These are phyloP conservation scores for Nixonia krombeini DNA, from an alignment of 1,140 invertebrate species.

Conservation along the genomic window DNA sequence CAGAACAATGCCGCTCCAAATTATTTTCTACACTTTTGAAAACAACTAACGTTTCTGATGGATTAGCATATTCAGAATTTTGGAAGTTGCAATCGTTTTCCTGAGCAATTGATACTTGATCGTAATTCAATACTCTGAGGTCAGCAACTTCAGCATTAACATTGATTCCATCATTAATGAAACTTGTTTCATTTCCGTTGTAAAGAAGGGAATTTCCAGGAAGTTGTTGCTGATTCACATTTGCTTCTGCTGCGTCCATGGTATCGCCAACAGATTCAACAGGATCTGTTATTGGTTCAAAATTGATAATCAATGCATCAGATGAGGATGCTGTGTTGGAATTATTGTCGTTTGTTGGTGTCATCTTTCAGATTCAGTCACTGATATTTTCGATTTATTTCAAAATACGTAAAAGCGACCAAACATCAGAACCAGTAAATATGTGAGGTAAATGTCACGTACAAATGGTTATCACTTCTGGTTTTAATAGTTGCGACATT, in stretches of 20 bases:
- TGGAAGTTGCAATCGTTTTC: conserved; percentile 19
- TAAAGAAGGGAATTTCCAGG: conserved; percentile 18
- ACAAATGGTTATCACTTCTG: no score
- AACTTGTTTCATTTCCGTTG: conserved; percentile 29
- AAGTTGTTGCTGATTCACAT: conserved; percentile 8
- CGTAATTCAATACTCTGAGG: conserved; percentile 3
- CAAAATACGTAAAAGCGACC: no score
- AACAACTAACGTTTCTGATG: conserved; percentile 20
- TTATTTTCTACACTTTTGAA: not conserved
- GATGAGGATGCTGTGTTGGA: not conserved
- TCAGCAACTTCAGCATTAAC: not conserved
- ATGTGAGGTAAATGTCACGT: no score
- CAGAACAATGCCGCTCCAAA: not conserved
- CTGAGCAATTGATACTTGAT: conserved; percentile 1
- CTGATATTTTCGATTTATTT: no score
- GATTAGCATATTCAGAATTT: conserved; percentile 4
- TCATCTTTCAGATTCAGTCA: conserved; percentile 1
- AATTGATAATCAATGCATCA: not conserved
- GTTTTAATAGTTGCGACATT: no score
- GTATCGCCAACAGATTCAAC: not conserved
- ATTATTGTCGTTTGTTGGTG: not conserved
- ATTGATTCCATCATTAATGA: conserved; percentile 9
- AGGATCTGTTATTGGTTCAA: conserved; percentile 16
- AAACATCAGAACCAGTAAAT: no score
- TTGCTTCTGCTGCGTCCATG: conserved; percentile 8